Base-by-base conservation (phyloP, 2,113 vertebrate genomes). In the Percopsis transmontana region DNA sequence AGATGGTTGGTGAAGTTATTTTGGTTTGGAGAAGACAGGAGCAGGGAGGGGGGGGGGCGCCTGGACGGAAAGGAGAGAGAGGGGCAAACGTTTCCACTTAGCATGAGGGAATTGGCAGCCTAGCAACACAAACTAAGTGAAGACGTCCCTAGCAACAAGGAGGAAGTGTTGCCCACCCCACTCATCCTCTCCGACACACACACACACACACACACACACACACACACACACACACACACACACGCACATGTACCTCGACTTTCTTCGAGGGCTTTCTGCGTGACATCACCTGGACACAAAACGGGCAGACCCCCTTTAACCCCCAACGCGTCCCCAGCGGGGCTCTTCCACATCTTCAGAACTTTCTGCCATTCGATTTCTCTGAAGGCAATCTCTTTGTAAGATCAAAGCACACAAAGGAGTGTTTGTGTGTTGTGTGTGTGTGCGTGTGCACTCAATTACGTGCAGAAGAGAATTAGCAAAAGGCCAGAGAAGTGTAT, bases 1-100 rank as follows among this genome's bases (percentile, higher is more conserved):
- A 91, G 91, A 92, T 91, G 91, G 91, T 88, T 89, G 89, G 84
- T 88, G 82, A 91, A 91, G 91, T 92, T 92, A 92, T 92, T 91
- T 92, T 91, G 73, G 86, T 88, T 90, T 82, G 54, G 84, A 85
- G 79, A 73, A 68, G 69, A 79, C 69, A 75, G 19, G 51, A 70
- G 78, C 60, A 69, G 65, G 70, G 69, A 77, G 82, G 60, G 3
- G 41, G 69, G 45, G 71, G 77, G 81, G 79, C 72, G 69, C 80
- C 66, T 83, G 79, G 75, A 83, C 45, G 66, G 73, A 79, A 80
- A 44, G 61, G 56, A 58, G 44, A 67, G 44, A 67, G 21, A 14
- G 48, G 62, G 63, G 74, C 74, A 41, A 27, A 73, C 57, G 67
- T 83, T 90, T 89, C 74, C 82, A 85, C 87, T 88, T 88, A 91